Conservation (phyloP, 2,113 vertebrate genomes). For the Paramormyrops kingsleyae region DNA sequence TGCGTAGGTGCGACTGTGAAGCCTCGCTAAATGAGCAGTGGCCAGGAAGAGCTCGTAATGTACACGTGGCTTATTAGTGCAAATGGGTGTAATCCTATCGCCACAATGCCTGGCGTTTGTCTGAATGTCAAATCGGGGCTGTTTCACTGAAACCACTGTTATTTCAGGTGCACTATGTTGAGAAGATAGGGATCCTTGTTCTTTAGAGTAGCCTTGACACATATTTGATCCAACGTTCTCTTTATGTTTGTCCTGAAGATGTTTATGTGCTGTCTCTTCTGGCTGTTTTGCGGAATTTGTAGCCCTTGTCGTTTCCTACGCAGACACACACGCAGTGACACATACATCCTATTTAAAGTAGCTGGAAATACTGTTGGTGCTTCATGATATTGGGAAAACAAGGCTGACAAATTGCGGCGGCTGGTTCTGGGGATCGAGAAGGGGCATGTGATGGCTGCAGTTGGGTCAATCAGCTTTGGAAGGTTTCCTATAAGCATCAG, state of each 20-base stretch:
- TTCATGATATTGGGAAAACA: neutral
- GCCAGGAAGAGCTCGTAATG: neutral
- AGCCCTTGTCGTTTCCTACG: neutral
- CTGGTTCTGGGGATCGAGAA: neutral
- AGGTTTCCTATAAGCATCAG: neutral
- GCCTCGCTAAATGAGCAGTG: neutral
- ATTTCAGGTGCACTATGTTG: neutral
- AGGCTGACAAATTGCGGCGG: neutral
- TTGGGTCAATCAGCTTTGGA: neutral
- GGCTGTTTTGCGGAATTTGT: neutral
- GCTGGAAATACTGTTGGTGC: neutral
- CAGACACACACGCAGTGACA: neutral
- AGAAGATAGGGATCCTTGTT: neutral
- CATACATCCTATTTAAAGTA: neutral
- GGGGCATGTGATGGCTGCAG: neutral
- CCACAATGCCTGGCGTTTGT: neutral
- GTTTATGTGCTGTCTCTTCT: neutral
- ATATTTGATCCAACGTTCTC: neutral
- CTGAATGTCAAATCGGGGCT: neutral
- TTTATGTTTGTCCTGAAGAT: neutral
- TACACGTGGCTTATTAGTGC: neutral
- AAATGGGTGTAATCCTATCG: neutral
- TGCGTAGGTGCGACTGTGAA: neutral
- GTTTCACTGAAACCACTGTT: neutral
- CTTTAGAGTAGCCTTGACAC: neutral